Percentiles rank a stretch among this genome's conserved stretches.
Evolutionary conservation across 1,140 invertebrate species (phyloP).

Genomic region (Leptinotarsa defecta): DNA sequence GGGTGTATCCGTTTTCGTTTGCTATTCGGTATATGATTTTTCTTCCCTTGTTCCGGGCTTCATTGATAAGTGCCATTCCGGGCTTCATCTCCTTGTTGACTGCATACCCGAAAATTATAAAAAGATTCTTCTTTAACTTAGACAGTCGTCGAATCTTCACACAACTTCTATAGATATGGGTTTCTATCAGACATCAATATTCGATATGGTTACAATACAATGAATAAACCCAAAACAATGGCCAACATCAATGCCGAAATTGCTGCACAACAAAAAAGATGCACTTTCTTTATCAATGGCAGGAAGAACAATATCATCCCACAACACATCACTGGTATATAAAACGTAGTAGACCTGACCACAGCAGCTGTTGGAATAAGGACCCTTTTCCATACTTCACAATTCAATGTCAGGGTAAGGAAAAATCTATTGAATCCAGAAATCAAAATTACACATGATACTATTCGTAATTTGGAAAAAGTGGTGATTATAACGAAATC

Average conservation of each 20-base stretch:
- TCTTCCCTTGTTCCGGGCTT: too few relatives aligned
- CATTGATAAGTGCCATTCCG: too few relatives aligned
- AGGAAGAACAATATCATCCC: neutral
- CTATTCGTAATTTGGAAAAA: neutral
- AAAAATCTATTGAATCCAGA: neutral
- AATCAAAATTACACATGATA: neutral
- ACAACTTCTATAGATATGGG: neutral
- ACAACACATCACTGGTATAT: neutral
- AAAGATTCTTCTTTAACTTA: neutral
- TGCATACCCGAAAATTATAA: neutral
- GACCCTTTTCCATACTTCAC: neutral
- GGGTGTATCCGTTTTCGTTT: too few relatives aligned
- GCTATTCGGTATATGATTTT: too few relatives aligned
- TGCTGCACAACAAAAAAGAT: neutral
- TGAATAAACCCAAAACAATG: neutral
- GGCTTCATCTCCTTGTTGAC: neutral
- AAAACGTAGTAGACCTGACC: neutral
- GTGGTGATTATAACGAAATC: neutral
- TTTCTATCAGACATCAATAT: neutral
- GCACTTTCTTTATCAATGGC: neutral
- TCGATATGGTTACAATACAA: neutral
- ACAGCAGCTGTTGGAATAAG: neutral
- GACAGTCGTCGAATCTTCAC: too few relatives aligned
- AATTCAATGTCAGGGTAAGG: neutral
- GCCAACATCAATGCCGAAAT: neutral